Conservation (phyloP, 2,888 invertebrate species). For the Cerastis leucographa region DNA sequence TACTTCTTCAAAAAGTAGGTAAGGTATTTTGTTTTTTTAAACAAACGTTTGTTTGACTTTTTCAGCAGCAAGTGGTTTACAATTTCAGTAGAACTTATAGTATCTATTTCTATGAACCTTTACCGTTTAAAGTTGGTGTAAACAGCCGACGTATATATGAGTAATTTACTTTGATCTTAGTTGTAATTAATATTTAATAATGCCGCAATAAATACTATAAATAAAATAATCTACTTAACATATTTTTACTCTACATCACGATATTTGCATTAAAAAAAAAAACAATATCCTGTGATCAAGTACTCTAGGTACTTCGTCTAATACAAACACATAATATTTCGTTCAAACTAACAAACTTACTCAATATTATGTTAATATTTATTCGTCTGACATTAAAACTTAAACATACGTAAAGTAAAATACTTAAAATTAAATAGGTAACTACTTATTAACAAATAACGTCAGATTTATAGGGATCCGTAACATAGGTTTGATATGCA, state of each 20-base stretch:
- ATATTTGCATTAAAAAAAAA: neutral
- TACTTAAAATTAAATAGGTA: neutral
- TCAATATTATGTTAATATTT: neutral
- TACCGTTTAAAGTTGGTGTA: no score
- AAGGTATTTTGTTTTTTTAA: neutral
- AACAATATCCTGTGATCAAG: constrained; percentile 1
- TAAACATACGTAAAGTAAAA: neutral
- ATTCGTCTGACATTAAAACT: neutral
- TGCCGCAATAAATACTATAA: neutral
- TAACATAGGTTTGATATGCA: no score
- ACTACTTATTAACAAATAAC: neutral
- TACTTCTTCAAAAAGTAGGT: neutral
- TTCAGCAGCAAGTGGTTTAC: neutral
- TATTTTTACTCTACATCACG: neutral
- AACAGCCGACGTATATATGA: neutral
- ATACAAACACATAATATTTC: neutral
- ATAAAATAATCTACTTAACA: neutral
- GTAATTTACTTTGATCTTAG: neutral
- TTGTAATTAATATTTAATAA: neutral
- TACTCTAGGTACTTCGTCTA: neutral
- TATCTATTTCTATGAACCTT: neutral
- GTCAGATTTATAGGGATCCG: constrained; percentile 14
- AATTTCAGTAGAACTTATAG: neutral
- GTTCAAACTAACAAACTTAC: neutral
- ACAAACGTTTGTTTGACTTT: neutral